Evolutionary conservation across 2,797 vertebrate species (phyloP), one percentile per base, ranked within the genome.

Genomic region (Parambassis ranga): DNA sequence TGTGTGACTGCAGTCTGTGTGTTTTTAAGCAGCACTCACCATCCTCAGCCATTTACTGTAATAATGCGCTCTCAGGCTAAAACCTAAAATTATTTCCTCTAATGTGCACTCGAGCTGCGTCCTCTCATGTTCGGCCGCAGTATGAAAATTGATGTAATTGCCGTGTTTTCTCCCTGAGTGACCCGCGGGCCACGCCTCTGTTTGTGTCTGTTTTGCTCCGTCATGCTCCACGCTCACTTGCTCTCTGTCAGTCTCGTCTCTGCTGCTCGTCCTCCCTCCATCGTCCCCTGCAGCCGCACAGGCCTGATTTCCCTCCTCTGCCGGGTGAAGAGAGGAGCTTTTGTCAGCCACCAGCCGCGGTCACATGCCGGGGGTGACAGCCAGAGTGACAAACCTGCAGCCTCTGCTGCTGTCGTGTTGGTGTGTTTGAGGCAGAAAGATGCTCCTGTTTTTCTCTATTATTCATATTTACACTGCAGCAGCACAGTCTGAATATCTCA

Each of bases 101-200:
- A 62, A 81, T 85, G 75, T 60, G 71, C 20, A 3, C 49, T 62
- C 26, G 3, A 56, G 65, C 74, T 33, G 65, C 18, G 47, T 50
- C 59, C 67, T 57, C 65, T 70, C 57, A 42, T 68, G 51, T 47
- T 38, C 30, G 8, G 50, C 15, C 66, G 52, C 68, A n/a, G 49
- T 27, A 23, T 82, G 77, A 81, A 86, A 86, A 86, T 80, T 39
- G 69, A 60, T 68, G 75, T 85, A 82, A 87, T 78, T 81, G 83
- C 55, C 14, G 31, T 78, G 69, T 67, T 82, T 66, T 77, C 63
- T 83, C 64, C 48, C 57, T 41, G 37, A 22, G 13, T 86, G 73
- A 82, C 73, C 81, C 57, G 10, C 15, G 27, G 42, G 70, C 36
- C 38, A 33, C 32, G 39, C 16, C 36, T 67, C 32, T 51, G 5